phyloP scores from a whole-genome alignment of 2,888 invertebrate genomes.

The Diaperis boleti region DNA sequence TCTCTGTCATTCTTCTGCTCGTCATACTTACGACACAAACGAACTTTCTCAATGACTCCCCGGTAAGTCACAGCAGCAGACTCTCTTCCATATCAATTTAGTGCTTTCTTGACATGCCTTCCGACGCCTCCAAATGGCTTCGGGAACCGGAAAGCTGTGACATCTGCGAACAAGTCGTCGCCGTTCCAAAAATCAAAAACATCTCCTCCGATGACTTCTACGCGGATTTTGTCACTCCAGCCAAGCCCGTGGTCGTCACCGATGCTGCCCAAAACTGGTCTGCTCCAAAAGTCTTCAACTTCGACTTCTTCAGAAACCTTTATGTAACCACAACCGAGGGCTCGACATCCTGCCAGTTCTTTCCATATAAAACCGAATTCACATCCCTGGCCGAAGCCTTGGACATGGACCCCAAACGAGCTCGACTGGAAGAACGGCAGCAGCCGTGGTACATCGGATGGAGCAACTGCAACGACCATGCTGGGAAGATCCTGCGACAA shows the following conservation, averaged over 20 bases:
- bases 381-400: slow-evolving; percentile 83
- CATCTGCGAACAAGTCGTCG: slow-evolving; percentile 77
- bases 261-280: slow-evolving; percentile 89
- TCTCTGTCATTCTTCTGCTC: background rate
- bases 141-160: slow-evolving; percentile 86
- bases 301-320: slow-evolving; percentile 85
- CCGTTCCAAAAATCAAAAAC: slow-evolving; percentile 75
- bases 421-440: slow-evolving; percentile 68
- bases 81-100: slow-evolving; percentile 42
- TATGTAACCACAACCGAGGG: slow-evolving; percentile 72
- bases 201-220: slow-evolving; percentile 80
- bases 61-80: slow-evolving; percentile 39
- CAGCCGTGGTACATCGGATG: slow-evolving; percentile 78
- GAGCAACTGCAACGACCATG: slow-evolving; percentile 93
- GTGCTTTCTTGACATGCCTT: slow-evolving; percentile 62
- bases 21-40: background rate
- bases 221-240: slow-evolving; percentile 79
- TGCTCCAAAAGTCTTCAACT: slow-evolving; percentile 72
- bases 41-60: slow-evolving; percentile 36
- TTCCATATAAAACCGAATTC: slow-evolving; percentile 93
- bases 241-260: slow-evolving; percentile 85
- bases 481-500: slow-evolving; percentile 80
- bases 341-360: slow-evolving; percentile 81
- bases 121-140: slow-evolving; percentile 67
- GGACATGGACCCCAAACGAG: slow-evolving; percentile 80